phyloP scores from a whole-genome alignment of 2,888 invertebrate species.

The Lacanobia wlatinum region DNA sequence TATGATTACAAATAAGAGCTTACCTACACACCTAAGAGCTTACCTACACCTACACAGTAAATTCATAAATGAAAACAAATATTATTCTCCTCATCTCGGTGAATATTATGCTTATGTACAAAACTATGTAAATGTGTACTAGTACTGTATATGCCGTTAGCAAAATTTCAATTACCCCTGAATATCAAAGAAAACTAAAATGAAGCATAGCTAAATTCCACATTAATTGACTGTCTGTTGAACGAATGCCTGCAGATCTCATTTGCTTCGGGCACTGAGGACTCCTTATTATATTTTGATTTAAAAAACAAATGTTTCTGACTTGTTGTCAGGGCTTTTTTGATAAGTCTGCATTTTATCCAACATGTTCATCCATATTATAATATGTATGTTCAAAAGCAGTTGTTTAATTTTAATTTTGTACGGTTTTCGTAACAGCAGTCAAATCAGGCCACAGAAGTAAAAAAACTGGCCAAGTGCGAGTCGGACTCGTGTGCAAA shows the following conservation, averaged over 20 bases:
- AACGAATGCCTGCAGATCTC: conserved; percentile 73
- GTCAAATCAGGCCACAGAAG: background rate
- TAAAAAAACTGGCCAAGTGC: too few species aligned
- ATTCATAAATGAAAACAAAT: background rate
- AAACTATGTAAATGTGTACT: background rate
- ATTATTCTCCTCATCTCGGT: background rate
- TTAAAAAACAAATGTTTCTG: conserved; percentile 78
- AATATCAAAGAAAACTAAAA: conserved; percentile 34
- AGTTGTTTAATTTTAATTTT: background rate
- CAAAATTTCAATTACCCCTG: conserved; percentile 51
- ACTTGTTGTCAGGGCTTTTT: conserved; percentile 74
- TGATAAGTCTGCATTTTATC: background rate
- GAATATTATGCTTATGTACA: background rate
- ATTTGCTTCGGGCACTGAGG: conserved; percentile 75
- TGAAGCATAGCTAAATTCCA: conserved; percentile 47
- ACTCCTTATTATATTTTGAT: conserved; percentile 78
- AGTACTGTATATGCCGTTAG: background rate
- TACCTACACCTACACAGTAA: background rate
- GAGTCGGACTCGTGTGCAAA: too few species aligned
- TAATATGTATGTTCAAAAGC: too few species aligned
- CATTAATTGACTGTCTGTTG: conserved; percentile 71
- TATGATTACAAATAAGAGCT: too few species aligned
- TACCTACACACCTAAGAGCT: too few species aligned
- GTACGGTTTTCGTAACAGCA: background rate
- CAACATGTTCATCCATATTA: too few species aligned